phyloP scores from a whole-genome alignment of 2,113 vertebrate genomes.

The Mormoops blainvillei region DNA sequence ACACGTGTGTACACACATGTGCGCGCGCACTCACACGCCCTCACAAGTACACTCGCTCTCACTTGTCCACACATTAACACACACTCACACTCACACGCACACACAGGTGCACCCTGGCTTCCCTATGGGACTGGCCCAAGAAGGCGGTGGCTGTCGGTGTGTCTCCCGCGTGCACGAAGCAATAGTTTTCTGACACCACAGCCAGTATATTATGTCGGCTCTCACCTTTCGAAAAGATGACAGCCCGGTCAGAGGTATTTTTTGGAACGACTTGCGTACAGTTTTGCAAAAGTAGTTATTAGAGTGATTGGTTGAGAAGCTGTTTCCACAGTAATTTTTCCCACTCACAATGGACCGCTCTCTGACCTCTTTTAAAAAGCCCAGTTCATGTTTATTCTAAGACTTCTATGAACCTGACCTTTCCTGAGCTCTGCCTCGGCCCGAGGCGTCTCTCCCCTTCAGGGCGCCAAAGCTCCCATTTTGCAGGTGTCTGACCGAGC shows the following conservation, averaged over 20 bases:
- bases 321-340: neutral
- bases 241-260: neutral
- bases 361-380: neutral
- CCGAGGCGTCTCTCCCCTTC: neutral
- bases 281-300: neutral
- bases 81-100: neutral
- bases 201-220: neutral
- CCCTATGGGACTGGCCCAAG: neutral
- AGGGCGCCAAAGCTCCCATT: neutral
- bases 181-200: neutral
- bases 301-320: neutral
- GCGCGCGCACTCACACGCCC: rapidly evolving
- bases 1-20: too few relatives aligned
- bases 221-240: neutral
- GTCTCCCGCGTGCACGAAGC: neutral
- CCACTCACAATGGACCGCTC: neutral
- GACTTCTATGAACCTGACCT: neutral
- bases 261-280: neutral
- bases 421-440: neutral
- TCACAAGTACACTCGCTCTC: neutral
- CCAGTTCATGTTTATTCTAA: neutral
- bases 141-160: too few relatives aligned
- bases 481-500: constrained; percentile 18
- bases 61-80: neutral
- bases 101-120: neutral